Evolutionary conservation across 2,113 vertebrate species (phyloP).

Genomic region (Phoenicopterus ruber): DNA sequence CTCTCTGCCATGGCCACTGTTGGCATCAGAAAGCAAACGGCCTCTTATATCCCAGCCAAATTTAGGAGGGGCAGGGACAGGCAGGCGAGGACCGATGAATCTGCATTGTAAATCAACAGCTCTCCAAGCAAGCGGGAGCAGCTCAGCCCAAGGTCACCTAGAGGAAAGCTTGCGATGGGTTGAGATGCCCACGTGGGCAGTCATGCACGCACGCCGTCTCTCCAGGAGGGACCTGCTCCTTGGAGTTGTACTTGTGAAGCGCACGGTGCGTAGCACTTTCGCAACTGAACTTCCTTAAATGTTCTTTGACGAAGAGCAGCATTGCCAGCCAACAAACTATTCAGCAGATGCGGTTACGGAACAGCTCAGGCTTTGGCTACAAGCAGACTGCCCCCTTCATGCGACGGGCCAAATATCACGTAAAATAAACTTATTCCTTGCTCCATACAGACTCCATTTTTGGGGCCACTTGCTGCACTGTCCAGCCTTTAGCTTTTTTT

Average conservation of each 20-base stretch:
- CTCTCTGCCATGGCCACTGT: constrained; percentile 18
- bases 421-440: neutral
- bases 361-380: neutral
- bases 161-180: neutral
- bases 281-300: constrained; percentile 62
- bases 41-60: constrained; percentile 54
- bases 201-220: neutral
- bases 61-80: constrained; percentile 10
- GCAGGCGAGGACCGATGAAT: constrained; percentile 11
- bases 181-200: neutral
- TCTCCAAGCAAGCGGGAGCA: neutral
- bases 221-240: neutral
- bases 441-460: neutral
- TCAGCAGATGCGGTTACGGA: neutral
- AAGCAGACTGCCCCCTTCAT: constrained; percentile 40
- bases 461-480: neutral
- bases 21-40: constrained; percentile 46
- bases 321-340: neutral
- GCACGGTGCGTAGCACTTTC: neutral
- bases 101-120: constrained; percentile 77
- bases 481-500: neutral
- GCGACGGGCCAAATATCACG: neutral
- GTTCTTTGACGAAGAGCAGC: constrained; percentile 17
- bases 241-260: neutral
- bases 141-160: neutral